phyloP scores from a whole-genome alignment of 1,140 invertebrate species.

The Danaus melanippus region DNA sequence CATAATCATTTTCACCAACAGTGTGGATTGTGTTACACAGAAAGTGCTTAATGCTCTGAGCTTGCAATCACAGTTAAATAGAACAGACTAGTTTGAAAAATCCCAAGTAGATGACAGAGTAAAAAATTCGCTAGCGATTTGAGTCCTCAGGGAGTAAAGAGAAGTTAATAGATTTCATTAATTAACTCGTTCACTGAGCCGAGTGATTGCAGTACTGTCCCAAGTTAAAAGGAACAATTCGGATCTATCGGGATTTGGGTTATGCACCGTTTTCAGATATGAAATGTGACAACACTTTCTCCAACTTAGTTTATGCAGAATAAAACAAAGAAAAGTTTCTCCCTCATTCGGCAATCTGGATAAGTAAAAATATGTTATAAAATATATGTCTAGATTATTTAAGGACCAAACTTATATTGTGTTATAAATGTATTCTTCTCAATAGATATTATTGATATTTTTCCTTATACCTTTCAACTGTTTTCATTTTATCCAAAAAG shows the following conservation, averaged over 20 bases:
- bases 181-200: conserved; percentile 69
- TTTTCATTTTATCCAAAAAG: no score
- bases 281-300: conserved; percentile 16
- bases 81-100: conserved; percentile 37
- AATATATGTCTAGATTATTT: no score
- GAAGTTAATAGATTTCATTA: conserved; percentile 71
- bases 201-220: conserved; percentile 59
- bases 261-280: conserved; percentile 36
- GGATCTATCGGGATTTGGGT: conserved; percentile 42
- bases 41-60: conserved; percentile 16
- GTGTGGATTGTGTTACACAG: conserved; percentile 19
- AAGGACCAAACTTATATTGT: no score
- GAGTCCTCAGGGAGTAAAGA: conserved; percentile 45
- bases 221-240: conserved; percentile 67
- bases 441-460: no score
- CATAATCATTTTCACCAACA: conserved; percentile 16
- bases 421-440: no score
- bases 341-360: no score
- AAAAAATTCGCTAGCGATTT: conserved; percentile 54
- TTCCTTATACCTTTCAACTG: no score
- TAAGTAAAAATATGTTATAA: no score
- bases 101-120: conserved; percentile 47
- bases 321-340: no score
- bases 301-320: no score
- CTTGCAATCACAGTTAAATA: conserved; percentile 33